phyloP scores from a whole-genome alignment of 2,113 vertebrate species.

The Hippoglossus stenolepis region DNA sequence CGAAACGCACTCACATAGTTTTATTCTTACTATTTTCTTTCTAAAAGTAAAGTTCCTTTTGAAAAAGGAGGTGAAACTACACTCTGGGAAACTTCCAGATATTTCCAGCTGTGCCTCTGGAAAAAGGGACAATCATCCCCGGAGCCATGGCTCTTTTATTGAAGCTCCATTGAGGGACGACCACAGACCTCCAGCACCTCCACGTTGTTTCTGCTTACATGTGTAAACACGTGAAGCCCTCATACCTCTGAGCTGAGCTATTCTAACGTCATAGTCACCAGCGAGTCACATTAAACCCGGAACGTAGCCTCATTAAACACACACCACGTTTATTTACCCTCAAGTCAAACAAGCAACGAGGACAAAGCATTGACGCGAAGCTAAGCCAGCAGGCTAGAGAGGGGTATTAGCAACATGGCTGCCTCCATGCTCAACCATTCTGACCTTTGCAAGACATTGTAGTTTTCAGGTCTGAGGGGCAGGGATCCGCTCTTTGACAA shows the following conservation, averaged over 20 bases:
- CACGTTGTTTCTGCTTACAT: background rate
- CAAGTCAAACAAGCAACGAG: conserved; percentile 3
- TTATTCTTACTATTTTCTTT: background rate
- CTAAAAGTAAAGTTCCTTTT: background rate
- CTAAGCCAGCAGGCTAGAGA: conserved; percentile 49
- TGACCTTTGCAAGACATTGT: conserved; percentile 83
- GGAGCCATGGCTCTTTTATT: background rate
- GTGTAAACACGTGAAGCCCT: conserved; percentile 18
- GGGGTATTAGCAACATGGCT: conserved; percentile 81
- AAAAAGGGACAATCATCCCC: background rate
- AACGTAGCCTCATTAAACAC: background rate
- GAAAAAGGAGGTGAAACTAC: background rate
- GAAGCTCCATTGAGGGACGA: background rate
- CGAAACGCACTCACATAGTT: too few relatives aligned
- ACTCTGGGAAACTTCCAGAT: background rate
- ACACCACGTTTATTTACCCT: background rate
- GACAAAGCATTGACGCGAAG: conserved; percentile 59
- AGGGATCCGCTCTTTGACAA: rapidly evolving
- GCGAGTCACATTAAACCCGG: background rate
- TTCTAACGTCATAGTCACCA: background rate
- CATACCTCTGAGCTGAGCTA: background rate
- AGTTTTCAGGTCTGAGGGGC: conserved; percentile 1
- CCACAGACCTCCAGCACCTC: background rate
- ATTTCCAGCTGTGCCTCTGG: background rate
- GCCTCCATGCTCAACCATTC: conserved; percentile 84